Evolutionary conservation across 2,113 vertebrate species (phyloP), one percentile per base, ranked within the genome.

Genomic region (Eublepharis macularius): DNA sequence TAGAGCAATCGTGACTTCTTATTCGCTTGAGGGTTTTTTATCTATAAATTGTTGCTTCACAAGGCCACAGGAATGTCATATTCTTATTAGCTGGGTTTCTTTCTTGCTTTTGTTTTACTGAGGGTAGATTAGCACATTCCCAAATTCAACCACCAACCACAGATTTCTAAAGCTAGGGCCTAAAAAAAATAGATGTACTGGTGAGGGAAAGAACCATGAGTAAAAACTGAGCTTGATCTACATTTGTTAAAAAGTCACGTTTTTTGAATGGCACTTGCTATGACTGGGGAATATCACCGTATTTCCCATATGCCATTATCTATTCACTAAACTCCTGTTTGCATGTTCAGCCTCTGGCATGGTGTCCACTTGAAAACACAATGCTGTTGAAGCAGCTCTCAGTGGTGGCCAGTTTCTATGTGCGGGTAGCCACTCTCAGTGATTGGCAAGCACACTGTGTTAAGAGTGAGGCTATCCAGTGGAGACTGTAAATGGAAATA

Each of bases 1-100:
- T 3, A 49, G 69, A 36, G 8, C 13, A 2, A 13, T 75, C 36
- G 19, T 78, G 89, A 63, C 85, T 86, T 89, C 68, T 63, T 82
- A 74, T 80, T 78, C 49, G 70, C 82, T 60, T 51, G 77, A 36
- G 8, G 29, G 81, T 89, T 88, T 87, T 85, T 88, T 74, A 72
- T 29, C 57, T 79, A 16, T 83, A 19, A 90, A 43, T 4, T 60
- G 65, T 21, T 79, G 78, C 76, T 70, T 78, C 65, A 57, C 19
- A 72, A 43, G 65, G 57, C 84, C 68, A 39, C 54, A 86, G 73
- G n/a, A 66, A 63, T 80, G 54, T 21, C 43, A 32, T 73, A 49
- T 60, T 79, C 14, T 72, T 85, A 85, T 76, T 51, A 88, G 36
- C 1, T 54, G 51, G 16, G 0, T 87, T 1, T 54, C 45, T 21